A percentile compares a stretch with the other conserved stretches of the same genome.
phyloP scores from a whole-genome alignment of 2,888 invertebrate species.

The Urechis unicinctus region DNA sequence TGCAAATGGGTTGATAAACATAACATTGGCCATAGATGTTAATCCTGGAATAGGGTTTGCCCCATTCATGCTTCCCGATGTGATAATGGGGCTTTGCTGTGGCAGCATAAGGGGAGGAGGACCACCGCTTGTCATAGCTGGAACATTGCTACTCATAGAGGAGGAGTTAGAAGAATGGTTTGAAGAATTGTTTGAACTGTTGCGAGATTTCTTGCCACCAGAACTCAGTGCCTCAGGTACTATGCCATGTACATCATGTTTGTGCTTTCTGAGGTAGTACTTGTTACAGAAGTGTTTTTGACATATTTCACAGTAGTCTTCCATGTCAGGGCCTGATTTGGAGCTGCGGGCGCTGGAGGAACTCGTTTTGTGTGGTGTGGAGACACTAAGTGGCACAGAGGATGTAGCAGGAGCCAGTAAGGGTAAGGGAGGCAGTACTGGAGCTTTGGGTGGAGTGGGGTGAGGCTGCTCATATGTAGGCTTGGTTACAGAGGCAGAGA shows the following conservation, averaged over 20 bases:
- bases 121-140: conserved; percentile 1
- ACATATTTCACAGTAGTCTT: conserved; percentile 51
- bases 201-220: conserved; percentile 9
- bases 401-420: neutral
- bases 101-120: neutral
- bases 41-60: conserved; percentile 17
- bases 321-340: conserved; percentile 30
- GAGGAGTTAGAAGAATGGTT: conserved; percentile 18
- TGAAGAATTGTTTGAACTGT: conserved; percentile 17
- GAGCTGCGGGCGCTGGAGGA: neutral
- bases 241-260: conserved; percentile 51
- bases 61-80: neutral
- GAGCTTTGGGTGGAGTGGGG: neutral
- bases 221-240: conserved; percentile 7
- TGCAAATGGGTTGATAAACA: conserved; percentile 48
- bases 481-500: neutral
- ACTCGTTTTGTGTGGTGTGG: neutral
- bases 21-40: conserved; percentile 40
- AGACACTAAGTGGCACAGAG: neutral
- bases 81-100: neutral
- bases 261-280: conserved; percentile 53
- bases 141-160: neutral
- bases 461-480: neutral
- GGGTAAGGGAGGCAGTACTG: no score
- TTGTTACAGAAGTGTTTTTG: conserved; percentile 53